These are phyloP conservation scores for Ectemnius continuus DNA, from an alignment of 2,888 invertebrate species.

Conservation along the genomic window DNA sequence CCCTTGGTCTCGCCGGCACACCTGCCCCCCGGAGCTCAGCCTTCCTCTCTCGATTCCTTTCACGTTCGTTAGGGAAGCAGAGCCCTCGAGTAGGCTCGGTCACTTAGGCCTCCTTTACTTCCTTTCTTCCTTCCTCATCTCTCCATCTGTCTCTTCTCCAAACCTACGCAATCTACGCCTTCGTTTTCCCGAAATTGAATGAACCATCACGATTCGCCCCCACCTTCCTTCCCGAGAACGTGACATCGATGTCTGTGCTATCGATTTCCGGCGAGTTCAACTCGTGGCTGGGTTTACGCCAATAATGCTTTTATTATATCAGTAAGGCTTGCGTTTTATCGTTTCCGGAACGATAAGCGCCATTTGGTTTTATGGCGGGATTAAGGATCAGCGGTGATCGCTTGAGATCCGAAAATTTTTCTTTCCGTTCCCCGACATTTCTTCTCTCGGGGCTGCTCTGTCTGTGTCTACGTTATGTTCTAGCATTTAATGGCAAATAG, in stretches of 20 bases:
- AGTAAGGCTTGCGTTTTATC: too few species aligned
- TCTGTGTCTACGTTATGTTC: too few species aligned
- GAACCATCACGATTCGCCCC: not conserved
- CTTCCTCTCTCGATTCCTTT: slow-evolving; percentile 40
- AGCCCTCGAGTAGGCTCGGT: slow-evolving; percentile 38
- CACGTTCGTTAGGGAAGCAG: slow-evolving; percentile 56
- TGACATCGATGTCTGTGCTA: slow-evolving; percentile 1
- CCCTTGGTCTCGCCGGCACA: slow-evolving; percentile 10
- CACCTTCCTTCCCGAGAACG: not conserved
- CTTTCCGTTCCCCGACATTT: too few species aligned
- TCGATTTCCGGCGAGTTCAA: not conserved
- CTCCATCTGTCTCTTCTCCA: not conserved
- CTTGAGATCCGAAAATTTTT: too few species aligned
- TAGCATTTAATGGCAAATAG: too few species aligned
- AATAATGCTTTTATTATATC: too few species aligned
- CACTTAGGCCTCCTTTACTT: slow-evolving; percentile 27
- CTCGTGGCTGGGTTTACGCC: not conserved
- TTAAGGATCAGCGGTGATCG: too few species aligned
- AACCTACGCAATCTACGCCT: slow-evolving; percentile 2
- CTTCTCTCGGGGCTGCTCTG: too few species aligned
- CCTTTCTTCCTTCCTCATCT: not conserved
- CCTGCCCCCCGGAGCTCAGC: slow-evolving; percentile 1
- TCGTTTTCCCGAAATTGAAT: not conserved
- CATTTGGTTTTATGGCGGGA: too few species aligned
- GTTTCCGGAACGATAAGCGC: too few species aligned